A percentile compares a stretch with the other conserved stretches of the same genome.
These are phyloP conservation scores for Ivindomyrus marchei DNA, from an alignment of 2,113 vertebrate genomes.

Conservation along the genomic window DNA sequence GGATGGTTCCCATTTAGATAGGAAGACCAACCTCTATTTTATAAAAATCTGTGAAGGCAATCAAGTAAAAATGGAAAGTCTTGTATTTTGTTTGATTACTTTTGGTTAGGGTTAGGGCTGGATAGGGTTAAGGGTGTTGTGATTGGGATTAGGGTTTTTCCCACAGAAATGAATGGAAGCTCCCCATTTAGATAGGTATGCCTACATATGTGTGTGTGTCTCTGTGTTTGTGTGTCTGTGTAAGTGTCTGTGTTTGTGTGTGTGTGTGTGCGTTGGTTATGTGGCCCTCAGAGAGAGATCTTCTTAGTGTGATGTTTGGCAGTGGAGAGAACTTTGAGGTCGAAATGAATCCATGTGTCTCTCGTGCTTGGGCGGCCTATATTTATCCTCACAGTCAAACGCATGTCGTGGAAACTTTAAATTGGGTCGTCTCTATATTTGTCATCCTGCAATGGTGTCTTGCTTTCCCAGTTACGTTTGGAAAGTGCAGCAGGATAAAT, in stretches of 20 bases:
- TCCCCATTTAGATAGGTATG: not conserved
- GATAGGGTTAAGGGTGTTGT: not conserved
- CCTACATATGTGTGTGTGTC: too few species aligned
- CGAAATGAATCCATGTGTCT: conserved; percentile 41
- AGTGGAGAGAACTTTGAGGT: conserved; percentile 32
- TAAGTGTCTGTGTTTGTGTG: too few species aligned
- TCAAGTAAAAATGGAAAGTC: too few species aligned
- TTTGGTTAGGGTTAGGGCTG: not conserved
- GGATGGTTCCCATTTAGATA: too few species aligned
- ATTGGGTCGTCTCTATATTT: conserved; percentile 10
- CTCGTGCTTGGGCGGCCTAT: conserved; percentile 44
- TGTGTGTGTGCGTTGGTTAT: not conserved
- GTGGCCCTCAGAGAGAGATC: not conserved
- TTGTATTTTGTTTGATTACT: not conserved
- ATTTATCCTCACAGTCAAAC: conserved; percentile 36
- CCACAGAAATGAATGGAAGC: not conserved
- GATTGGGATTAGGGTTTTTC: not conserved
- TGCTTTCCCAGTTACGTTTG: not conserved
- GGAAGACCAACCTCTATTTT: not conserved
- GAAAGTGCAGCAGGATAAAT: not conserved
- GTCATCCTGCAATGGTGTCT: not conserved
- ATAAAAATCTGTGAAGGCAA: not conserved
- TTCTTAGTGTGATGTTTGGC: conserved; percentile 33
- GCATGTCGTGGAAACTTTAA: conserved; percentile 12
- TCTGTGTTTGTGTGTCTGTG: too few species aligned